Evolutionary conservation across 1,140 invertebrate genomes (phyloP).

Genomic region (Telenomus remus): DNA sequence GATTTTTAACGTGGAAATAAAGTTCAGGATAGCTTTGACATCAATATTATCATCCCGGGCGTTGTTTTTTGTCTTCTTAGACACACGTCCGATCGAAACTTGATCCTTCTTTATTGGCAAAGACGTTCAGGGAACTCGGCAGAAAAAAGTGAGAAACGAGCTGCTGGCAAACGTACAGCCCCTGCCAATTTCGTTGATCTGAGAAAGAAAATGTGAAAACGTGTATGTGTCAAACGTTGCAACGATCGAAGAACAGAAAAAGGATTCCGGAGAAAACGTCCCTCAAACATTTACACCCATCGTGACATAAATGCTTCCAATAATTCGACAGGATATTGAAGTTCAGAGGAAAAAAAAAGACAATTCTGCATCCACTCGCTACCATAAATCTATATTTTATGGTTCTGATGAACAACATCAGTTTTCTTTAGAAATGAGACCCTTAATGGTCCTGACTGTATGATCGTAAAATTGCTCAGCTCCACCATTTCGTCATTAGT

Average conservation of each 20-base stretch:
- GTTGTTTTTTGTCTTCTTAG: constrained; percentile 43
- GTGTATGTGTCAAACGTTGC: constrained; percentile 27
- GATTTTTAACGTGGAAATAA: not conserved
- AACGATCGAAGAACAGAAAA: not conserved
- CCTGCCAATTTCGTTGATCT: constrained; percentile 42
- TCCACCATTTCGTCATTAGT: too few relatives aligned
- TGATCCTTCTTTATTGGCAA: constrained; percentile 31
- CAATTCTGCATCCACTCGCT: too few relatives aligned
- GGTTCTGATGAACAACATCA: too few relatives aligned
- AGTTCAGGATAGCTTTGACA: constrained; percentile 11
- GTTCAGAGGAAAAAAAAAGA: too few relatives aligned
- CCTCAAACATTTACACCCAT: constrained; percentile 34
- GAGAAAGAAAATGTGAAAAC: constrained; percentile 41
- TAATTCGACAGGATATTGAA: constrained; percentile 8
- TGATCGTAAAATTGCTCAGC: too few relatives aligned
- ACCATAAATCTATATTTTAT: too few relatives aligned
- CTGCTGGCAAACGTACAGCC: constrained; percentile 24
- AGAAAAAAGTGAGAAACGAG: constrained; percentile 18
- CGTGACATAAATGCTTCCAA: constrained; percentile 38
- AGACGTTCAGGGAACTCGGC: constrained; percentile 21
- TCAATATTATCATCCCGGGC: constrained; percentile 36
- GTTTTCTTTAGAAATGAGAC: too few relatives aligned
- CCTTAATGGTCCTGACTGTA: too few relatives aligned
- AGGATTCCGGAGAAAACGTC: constrained; percentile 22
- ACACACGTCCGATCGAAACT: constrained; percentile 35